These are phyloP conservation scores for Prorops nasuta DNA, from an alignment of 1,140 invertebrate genomes.

Conservation along the genomic window DNA sequence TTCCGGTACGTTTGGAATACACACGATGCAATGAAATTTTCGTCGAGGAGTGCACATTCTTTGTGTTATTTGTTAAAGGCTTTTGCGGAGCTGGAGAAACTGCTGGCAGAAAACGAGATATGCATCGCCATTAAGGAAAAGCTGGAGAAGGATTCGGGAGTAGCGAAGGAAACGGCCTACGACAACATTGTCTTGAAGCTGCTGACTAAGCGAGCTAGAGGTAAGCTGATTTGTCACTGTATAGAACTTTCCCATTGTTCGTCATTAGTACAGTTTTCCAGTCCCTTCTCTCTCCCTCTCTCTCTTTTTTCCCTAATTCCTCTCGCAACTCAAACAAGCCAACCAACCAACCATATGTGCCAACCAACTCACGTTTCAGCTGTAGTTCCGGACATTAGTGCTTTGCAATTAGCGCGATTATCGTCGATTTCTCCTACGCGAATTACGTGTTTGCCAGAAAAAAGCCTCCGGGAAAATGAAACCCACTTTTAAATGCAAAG, in stretches of 20 bases:
- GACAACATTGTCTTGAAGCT: constrained; percentile 84
- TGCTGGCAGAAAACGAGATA: constrained; percentile 77
- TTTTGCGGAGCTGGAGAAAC: constrained; percentile 87
- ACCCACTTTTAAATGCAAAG: too few relatives aligned
- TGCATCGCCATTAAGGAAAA: constrained; percentile 94
- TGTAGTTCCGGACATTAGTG: too few relatives aligned
- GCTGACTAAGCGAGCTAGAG: constrained; percentile 81
- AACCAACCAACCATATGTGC: background rate
- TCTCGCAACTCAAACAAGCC: constrained; percentile 1
- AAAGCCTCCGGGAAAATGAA: too few relatives aligned
- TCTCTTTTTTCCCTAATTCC: background rate
- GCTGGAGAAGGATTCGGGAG: constrained; percentile 92
- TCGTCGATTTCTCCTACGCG: background rate
- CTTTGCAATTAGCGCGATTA: too few relatives aligned
- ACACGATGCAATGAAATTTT: too few relatives aligned
- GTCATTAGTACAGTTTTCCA: background rate
- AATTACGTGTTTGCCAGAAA: too few relatives aligned
- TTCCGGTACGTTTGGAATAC: too few relatives aligned
- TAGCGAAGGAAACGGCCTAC: constrained; percentile 81
- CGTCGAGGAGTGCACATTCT: too few relatives aligned
- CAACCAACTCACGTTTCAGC: too few relatives aligned
- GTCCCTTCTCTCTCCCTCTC: background rate
- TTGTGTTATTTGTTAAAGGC: constrained; percentile 75
- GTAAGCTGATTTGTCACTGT: constrained; percentile 56
- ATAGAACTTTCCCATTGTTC: constrained; percentile 6